phyloP scores from a whole-genome alignment of 1,140 invertebrate species.

The Oncopeltus fasciatus region DNA sequence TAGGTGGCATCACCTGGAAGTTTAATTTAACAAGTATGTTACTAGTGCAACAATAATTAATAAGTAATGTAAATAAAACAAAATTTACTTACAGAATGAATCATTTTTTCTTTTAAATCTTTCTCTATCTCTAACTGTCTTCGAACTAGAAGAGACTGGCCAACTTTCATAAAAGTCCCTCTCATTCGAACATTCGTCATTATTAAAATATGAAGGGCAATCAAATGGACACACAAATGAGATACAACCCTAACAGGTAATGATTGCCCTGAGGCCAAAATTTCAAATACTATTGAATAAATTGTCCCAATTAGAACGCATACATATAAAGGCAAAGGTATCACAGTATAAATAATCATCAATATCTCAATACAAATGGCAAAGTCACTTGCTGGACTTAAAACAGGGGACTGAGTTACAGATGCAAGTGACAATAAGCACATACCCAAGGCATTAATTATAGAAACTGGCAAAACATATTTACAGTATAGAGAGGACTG shows the following conservation, averaged over 20 bases:
- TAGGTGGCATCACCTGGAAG: constrained; percentile 73
- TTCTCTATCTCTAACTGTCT: constrained; percentile 84
- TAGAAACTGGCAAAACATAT: constrained; percentile 44
- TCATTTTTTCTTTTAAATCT: constrained; percentile 91
- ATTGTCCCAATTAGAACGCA: constrained; percentile 57
- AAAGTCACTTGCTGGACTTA: constrained; percentile 68
- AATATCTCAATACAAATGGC: constrained; percentile 73
- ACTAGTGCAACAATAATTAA: not conserved
- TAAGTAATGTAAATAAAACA: not conserved
- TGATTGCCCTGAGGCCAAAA: constrained; percentile 22
- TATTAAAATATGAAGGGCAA: constrained; percentile 82
- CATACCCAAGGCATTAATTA: constrained; percentile 40
- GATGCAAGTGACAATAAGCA: constrained; percentile 46
- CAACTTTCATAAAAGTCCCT: constrained; percentile 93
- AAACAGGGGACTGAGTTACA: constrained; percentile 23
- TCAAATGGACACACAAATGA: constrained; percentile 79
- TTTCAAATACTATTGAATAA: constrained; percentile 75
- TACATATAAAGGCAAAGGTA: constrained; percentile 78
- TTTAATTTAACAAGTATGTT: not conserved
- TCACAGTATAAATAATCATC: constrained; percentile 79
- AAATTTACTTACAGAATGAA: constrained; percentile 48
- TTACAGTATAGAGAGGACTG: constrained; percentile 52
- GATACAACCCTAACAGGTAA: constrained; percentile 60
- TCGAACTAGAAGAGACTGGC: constrained; percentile 74
- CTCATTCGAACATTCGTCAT: constrained; percentile 84